phyloP scores from a whole-genome alignment of 92 coral and sea anemone species.

The Palythoa grandis region DNA sequence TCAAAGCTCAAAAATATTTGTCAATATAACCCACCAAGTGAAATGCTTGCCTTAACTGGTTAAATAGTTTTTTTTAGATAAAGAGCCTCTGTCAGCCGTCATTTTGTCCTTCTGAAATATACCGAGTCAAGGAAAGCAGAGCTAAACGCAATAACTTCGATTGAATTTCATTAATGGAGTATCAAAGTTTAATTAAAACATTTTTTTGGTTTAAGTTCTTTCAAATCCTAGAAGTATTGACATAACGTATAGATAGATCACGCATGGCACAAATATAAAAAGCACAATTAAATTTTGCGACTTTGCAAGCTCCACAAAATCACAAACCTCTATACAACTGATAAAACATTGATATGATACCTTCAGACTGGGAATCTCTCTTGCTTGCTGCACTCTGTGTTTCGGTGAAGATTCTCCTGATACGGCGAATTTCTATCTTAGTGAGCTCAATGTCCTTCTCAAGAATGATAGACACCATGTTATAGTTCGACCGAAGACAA shows the following conservation, averaged over 20 bases:
- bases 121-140: slow-evolving; percentile 17
- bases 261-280: slow-evolving; percentile 23
- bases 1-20: not conserved
- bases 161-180: slow-evolving; percentile 8
- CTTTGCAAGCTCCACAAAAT: not conserved
- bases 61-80: slow-evolving; percentile 7
- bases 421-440: slow-evolving; percentile 41
- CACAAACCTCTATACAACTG: slow-evolving; percentile 23
- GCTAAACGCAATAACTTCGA: slow-evolving; percentile 12
- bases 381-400: slow-evolving; percentile 25
- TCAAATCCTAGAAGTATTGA: not conserved
- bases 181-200: slow-evolving; percentile 12
- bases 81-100: slow-evolving; percentile 11
- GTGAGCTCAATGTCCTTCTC: slow-evolving; percentile 41
- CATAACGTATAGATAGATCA: not conserved
- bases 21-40: slow-evolving; percentile 1
- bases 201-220: slow-evolving; percentile 9
- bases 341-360: slow-evolving; percentile 4
- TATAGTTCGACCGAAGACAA: slow-evolving; percentile 18
- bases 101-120: slow-evolving; percentile 5
- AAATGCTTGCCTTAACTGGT: slow-evolving; percentile 14
- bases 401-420: slow-evolving; percentile 24
- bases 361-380: slow-evolving; percentile 10
- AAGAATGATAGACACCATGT: slow-evolving; percentile 25
- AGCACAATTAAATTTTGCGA: slow-evolving; percentile 6